Base-by-base conservation (phyloP, 1,140 invertebrate genomes). In the Mylabris phalerata region DNA sequence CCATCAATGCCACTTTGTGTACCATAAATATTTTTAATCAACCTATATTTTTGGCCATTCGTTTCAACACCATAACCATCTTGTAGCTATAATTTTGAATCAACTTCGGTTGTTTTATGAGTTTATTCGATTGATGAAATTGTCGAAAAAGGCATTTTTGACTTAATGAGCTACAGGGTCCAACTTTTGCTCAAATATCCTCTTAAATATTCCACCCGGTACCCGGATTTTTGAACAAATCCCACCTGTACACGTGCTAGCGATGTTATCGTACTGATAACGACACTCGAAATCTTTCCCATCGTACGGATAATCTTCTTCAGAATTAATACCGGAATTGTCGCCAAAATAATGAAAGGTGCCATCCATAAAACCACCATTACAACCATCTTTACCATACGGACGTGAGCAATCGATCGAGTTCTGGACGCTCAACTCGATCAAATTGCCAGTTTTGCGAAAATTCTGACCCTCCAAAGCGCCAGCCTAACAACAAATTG, bases 11-110 rank as follows among this genome's bases (percentile, higher is more conserved):
- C 89, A 87, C 87, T 91, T 13, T 65, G 64, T 7, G 72, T 71
- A 2, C 84, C 82, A 80, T 84, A 88, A 2, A 80, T 83, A 75
- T 92, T 92, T 75, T 92, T 91, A n/a, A 93, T 78, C 47, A 91
- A 77, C 89, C 89, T 93, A 72, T 88, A 93, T 40, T 88, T 81
- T 40, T 78, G 57, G 25, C 80, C 82, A 42, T 71, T 63, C 1
- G 66, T 62, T 67, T 85, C 83, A 1, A 80, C 81, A 3, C 91
- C 92, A 73, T 92, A 95, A 40, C 93, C 83, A 0, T 13, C 19
- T 19, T 19, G 19, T 19, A 19, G 1, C 19, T 19, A 1, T 19
- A 19, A 19, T 19, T 19, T 19, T 19, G 19, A 19, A 2, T 19
- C 19, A 19, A 1, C 19, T 19, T 19, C 19, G 1, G 19, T 19